A percentile compares a stretch with the other conserved stretches of the same genome.
Evolutionary conservation across 2,888 invertebrate genomes (phyloP).

Genomic region (Linnaemya tessellans): DNA sequence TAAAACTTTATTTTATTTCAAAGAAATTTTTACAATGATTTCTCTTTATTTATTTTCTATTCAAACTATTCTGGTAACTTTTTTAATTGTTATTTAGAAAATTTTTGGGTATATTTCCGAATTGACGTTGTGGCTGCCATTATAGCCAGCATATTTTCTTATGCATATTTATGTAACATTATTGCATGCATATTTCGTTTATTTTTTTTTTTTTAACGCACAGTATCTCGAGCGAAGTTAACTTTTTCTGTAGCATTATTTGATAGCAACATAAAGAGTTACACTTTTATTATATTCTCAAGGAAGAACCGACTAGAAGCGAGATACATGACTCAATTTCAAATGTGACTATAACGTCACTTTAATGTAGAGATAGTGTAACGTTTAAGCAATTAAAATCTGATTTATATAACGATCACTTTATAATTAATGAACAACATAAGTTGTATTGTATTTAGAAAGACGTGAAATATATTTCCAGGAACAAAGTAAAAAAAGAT

Average conservation of each 20-base stretch:
- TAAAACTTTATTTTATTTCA: neutral
- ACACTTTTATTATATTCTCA: neutral
- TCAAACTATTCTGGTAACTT: neutral
- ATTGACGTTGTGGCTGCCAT: neutral
- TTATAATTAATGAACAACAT: too few relatives aligned
- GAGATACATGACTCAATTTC: too few relatives aligned
- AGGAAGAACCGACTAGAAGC: too few relatives aligned
- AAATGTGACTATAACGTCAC: too few relatives aligned
- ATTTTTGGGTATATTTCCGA: neutral
- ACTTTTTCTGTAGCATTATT: neutral
- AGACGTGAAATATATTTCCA: too few relatives aligned
- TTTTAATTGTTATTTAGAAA: neutral
- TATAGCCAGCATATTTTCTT: neutral
- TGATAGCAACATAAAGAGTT: too few relatives aligned
- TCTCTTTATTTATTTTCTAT: neutral
- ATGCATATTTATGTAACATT: conserved; percentile 9
- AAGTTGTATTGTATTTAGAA: too few relatives aligned
- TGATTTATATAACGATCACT: too few relatives aligned
- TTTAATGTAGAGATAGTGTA: too few relatives aligned
- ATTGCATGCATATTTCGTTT: conserved; percentile 5
- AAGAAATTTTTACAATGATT: neutral
- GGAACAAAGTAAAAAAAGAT: too few relatives aligned
- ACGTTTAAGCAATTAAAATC: too few relatives aligned
- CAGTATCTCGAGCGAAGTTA: neutral
- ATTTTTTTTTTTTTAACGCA: neutral